Percentiles rank a stretch among this genome's conserved stretches.
Evolutionary conservation across 1,140 invertebrate species (phyloP).

Genomic region (Formica selysi): DNA sequence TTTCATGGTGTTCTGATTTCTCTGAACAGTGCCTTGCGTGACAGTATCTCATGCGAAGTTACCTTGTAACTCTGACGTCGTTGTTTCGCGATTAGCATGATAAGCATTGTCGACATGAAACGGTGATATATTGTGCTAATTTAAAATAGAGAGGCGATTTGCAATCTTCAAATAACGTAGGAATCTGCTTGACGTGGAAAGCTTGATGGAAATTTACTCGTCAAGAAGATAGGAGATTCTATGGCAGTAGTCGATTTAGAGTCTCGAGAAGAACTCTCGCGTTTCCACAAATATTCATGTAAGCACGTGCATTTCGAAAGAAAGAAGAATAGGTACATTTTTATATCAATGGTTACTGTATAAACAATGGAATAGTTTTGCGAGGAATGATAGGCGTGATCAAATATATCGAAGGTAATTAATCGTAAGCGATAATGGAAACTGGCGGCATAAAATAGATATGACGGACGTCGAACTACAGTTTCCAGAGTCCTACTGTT

Average conservation of each 20-base stretch:
- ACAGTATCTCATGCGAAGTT: constrained; percentile 41
- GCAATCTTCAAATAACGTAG: constrained; percentile 46
- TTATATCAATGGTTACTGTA: no score
- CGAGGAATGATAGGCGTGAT: neutral
- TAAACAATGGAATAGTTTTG: neutral
- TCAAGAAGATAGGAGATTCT: neutral
- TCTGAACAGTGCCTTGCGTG: constrained; percentile 35
- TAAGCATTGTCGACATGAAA: constrained; percentile 52
- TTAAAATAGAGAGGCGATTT: constrained; percentile 47
- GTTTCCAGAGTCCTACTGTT: neutral
- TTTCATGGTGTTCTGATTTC: constrained; percentile 50
- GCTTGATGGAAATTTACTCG: constrained; percentile 26
- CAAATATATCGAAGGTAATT: constrained; percentile 32
- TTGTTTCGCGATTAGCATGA: constrained; percentile 52
- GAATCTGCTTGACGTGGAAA: constrained; percentile 15
- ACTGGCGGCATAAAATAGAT: constrained; percentile 41
- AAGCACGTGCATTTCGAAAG: neutral
- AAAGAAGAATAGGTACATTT: no score
- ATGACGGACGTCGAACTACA: neutral
- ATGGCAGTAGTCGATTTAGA: neutral
- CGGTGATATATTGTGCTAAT: constrained; percentile 29
- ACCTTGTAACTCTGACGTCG: constrained; percentile 54
- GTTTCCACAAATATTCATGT: neutral
- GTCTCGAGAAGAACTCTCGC: neutral
- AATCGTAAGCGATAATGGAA: constrained; percentile 38